phyloP scores from a whole-genome alignment of 1,140 invertebrate species.

The Dermatophagoides farinae region DNA sequence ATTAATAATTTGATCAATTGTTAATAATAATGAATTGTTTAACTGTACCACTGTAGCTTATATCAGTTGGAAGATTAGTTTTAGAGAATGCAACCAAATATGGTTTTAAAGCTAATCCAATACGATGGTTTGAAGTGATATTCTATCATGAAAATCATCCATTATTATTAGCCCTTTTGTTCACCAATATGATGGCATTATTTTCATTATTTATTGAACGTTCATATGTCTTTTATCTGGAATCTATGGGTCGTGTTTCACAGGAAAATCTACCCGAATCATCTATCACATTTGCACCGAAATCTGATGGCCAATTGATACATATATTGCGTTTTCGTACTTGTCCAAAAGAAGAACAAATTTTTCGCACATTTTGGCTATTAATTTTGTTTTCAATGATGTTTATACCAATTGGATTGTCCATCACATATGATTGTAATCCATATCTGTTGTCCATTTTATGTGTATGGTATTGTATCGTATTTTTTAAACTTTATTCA shows the following conservation, averaged over 20 bases:
- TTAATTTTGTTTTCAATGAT: background rate
- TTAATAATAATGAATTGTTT: background rate
- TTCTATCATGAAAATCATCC: background rate
- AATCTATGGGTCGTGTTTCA: too few relatives aligned
- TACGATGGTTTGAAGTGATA: background rate
- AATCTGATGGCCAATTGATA: background rate
- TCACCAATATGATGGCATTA: too few relatives aligned
- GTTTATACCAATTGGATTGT: background rate
- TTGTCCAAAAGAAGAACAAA: background rate
- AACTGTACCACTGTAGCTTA: background rate
- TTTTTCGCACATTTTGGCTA: background rate
- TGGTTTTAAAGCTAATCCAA: background rate
- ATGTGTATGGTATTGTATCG: background rate
- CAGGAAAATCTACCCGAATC: too few relatives aligned
- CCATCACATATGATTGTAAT: background rate
- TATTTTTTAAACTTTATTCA: constrained; percentile 1
- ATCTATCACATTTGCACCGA: too few relatives aligned
- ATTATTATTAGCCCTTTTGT: too few relatives aligned
- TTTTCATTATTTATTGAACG: too few relatives aligned
- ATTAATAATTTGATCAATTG: background rate
- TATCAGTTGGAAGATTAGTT: background rate
- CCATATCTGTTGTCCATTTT: background rate
- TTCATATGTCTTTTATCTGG: too few relatives aligned
- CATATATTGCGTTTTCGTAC: background rate
- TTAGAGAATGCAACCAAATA: background rate